Evolutionary conservation across 2,888 invertebrate genomes (phyloP), one percentile per base, ranked within the genome.

Genomic region (Erynnis tages): DNA sequence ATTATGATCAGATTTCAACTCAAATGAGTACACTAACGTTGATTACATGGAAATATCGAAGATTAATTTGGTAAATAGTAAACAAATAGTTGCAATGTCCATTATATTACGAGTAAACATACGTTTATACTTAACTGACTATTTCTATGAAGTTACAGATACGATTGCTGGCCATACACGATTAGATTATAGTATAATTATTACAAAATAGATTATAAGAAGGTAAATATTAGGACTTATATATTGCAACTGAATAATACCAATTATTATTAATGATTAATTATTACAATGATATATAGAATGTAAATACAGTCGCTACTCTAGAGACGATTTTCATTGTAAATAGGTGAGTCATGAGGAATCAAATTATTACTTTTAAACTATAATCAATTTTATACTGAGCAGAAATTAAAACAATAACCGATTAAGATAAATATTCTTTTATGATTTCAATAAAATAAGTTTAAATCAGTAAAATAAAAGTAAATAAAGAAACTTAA

Each of bases 151-250:
- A 62, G 66, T 67, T 64, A 67, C 58, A 59, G 67, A 69, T 68
- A 71, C 70, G 67, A 68, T 58, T 77, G 76, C 80, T 80, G 78
- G 80, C 79, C 79, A 70, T 71, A 48, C 16, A 14, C 21, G 10
- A 13, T 27, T 25, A 11, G 27, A 47, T 14, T 29, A 47, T 19
- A 47, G 37, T 47, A 29, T 5, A 47, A 46, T 46, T 8, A 35
- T 35, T 46, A 35, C 13, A 46, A 35, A 46, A 34, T 46, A 46
- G 27, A 17, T 34, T 35, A 46, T 46, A 25, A 35, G 13, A 35
- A 25, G 13, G 4, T 17, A 3, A 34, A 17, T 34, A 37, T n/a
- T n/a, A n/a, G 21, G 30, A 37, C 21, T 35, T 19, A 19, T 17
- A 17, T 37, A 37, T 37, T 37, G 37, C 37, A 37, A 37, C 19